Evolutionary conservation across 2,888 invertebrate species (phyloP).

Genomic region (Rhamnusium bicolor): DNA sequence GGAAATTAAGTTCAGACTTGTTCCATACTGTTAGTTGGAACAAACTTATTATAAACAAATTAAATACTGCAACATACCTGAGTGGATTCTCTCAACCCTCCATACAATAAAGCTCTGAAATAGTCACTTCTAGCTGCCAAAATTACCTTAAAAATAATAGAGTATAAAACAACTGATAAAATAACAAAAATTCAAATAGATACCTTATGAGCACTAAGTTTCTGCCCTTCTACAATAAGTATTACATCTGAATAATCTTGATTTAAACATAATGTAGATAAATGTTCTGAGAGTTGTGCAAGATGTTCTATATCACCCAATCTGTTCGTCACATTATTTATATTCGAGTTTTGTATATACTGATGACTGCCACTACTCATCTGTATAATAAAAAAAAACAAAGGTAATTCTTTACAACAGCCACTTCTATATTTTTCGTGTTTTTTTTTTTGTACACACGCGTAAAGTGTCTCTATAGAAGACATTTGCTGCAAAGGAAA

Average conservation of each 20-base stretch:
- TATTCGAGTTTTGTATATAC: slow-evolving; percentile 63
- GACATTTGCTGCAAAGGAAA: too few relatives aligned
- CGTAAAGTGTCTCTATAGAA: too few relatives aligned
- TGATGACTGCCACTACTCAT: slow-evolving; percentile 68
- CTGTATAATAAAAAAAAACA: slow-evolving; percentile 47
- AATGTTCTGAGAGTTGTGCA: slow-evolving; percentile 85
- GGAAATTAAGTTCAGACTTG: too few relatives aligned
- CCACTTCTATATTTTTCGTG: too few relatives aligned
- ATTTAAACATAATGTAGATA: slow-evolving; percentile 88
- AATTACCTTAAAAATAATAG: slow-evolving; percentile 76
- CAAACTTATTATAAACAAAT: background rate
- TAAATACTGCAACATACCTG: slow-evolving; percentile 69
- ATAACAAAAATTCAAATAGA: slow-evolving; percentile 1
- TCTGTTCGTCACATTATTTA: slow-evolving; percentile 60
- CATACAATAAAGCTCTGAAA: slow-evolving; percentile 89
- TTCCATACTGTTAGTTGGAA: too few relatives aligned
- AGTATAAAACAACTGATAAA: background rate
- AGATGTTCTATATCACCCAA: slow-evolving; percentile 80
- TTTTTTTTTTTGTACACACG: too few relatives aligned
- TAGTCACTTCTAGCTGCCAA: slow-evolving; percentile 97
- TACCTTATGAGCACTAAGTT: slow-evolving; percentile 81
- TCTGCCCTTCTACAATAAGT: slow-evolving; percentile 86
- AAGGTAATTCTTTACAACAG: too few relatives aligned
- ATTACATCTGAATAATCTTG: slow-evolving; percentile 94
- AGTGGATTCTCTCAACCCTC: slow-evolving; percentile 83